Percentiles rank a stretch among this genome's conserved stretches.
These are phyloP conservation scores for Ectemnius cavifrons DNA, from an alignment of 2,888 invertebrate genomes.

Conservation along the genomic window DNA sequence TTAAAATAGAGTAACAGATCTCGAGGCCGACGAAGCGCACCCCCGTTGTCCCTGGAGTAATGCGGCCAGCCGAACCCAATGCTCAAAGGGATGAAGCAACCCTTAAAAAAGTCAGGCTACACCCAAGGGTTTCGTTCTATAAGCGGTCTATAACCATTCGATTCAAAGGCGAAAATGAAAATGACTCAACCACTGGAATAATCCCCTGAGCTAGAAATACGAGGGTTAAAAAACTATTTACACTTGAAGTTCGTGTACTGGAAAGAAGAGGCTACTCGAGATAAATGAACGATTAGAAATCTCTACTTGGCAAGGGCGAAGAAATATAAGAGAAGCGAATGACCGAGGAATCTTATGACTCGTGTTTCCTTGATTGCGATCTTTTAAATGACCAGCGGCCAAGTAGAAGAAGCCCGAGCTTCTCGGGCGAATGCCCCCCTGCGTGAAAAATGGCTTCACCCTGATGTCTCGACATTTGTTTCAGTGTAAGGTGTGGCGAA, in stretches of 20 bases:
- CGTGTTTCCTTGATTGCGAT: constrained; percentile 22
- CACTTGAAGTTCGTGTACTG: background rate
- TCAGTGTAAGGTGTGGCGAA: constrained; percentile 46
- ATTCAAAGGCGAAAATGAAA: constrained; percentile 18
- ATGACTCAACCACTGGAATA: constrained; percentile 44
- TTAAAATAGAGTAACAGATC: constrained; percentile 55
- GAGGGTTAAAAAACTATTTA: constrained; percentile 3
- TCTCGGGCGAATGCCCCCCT: constrained; percentile 37
- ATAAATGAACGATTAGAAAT: constrained; percentile 16
- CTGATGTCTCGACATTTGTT: constrained; percentile 59
- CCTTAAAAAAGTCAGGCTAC: constrained; percentile 64
- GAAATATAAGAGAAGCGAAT: background rate
- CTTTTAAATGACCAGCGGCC: constrained; percentile 1
- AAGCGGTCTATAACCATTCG: constrained; percentile 19
- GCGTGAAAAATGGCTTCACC: constrained; percentile 51
- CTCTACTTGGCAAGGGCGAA: background rate
- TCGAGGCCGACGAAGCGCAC: constrained; percentile 45
- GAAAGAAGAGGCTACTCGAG: constrained; percentile 4
- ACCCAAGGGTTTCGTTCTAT: constrained; percentile 37
- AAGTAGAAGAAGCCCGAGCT: constrained; percentile 32
- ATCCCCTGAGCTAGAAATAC: constrained; percentile 15
- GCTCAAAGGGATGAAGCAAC: constrained; percentile 52
- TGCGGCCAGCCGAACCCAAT: constrained; percentile 46
- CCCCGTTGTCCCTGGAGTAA: constrained; percentile 59
- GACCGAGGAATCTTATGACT: constrained; percentile 13